phyloP scores from a whole-genome alignment of 2,113 vertebrate species.

The Kryptolebias marmoratus region DNA sequence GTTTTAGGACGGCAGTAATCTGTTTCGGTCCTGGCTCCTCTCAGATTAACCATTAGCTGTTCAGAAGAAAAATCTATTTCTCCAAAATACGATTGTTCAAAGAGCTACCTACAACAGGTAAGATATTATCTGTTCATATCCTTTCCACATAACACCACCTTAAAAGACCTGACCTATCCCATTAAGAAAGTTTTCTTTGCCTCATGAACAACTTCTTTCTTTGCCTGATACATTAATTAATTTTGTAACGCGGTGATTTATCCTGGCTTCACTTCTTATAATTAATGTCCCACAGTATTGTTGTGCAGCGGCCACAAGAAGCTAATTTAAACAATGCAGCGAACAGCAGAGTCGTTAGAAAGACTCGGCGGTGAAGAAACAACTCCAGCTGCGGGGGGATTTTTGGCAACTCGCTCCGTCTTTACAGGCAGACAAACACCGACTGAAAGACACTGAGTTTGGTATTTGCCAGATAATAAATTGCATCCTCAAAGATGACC shows the following conservation, averaged over 20 bases:
- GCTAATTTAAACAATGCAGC: not conserved
- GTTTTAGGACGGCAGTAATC: too few species aligned
- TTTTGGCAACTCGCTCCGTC: not conserved
- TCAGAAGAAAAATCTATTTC: too few species aligned
- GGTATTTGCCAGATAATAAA: conserved; percentile 14
- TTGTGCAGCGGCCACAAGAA: not conserved
- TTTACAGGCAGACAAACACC: not conserved
- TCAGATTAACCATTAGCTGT: too few species aligned
- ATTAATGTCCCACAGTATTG: not conserved
- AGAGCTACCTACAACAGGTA: too few species aligned
- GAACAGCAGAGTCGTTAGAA: not conserved
- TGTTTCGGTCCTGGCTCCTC: too few species aligned
- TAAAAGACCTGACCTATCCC: too few species aligned
- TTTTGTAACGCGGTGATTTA: not conserved
- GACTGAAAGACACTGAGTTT: not conserved
- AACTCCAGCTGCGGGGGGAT: not conserved
- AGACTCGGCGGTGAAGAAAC: not conserved
- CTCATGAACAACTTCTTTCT: too few species aligned
- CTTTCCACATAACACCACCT: too few species aligned
- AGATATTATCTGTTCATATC: too few species aligned
- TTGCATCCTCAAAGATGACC: conserved; percentile 12
- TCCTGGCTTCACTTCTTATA: not conserved
- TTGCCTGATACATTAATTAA: not conserved
- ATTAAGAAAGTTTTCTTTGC: too few species aligned
- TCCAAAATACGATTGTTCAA: too few species aligned